These are phyloP conservation scores for Crocuta crocuta DNA, from an alignment of 2,113 vertebrate species.

Conservation along the genomic window DNA sequence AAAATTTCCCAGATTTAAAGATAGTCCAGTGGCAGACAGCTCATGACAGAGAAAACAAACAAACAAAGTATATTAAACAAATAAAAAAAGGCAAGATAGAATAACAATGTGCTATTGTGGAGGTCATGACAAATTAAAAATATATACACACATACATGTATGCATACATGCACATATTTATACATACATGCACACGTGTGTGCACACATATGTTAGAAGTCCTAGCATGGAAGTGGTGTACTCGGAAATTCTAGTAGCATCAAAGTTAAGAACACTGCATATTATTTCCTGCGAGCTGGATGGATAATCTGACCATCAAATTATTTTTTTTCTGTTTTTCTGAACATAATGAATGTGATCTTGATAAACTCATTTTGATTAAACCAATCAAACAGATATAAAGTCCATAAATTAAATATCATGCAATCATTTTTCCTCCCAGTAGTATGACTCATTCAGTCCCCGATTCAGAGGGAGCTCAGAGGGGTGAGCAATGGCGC, in stretches of 20 bases:
- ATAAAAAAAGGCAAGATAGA: neutral
- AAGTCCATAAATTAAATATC: neutral
- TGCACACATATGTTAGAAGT: neutral
- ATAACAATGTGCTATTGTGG: neutral
- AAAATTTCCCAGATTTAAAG: conserved; percentile 26
- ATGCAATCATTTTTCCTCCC: neutral
- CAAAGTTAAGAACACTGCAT: neutral
- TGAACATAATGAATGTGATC: neutral
- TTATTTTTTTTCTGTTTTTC: neutral
- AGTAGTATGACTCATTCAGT: rapidly evolving
- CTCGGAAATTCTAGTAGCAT: neutral
- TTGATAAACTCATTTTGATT: neutral
- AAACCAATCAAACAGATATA: neutral
- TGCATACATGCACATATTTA: neutral
- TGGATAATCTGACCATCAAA: neutral
- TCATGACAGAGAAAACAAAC: neutral
- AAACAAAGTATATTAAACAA: neutral
- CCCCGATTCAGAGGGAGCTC: neutral
- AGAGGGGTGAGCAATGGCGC: neutral
- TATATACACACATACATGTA: too few relatives aligned
- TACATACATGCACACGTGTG: neutral
- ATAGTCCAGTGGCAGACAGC: neutral
- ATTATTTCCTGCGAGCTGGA: neutral
- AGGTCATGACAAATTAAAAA: neutral
- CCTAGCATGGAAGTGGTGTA: neutral